These are phyloP conservation scores for Tenthredo amoena DNA, from an alignment of 2,888 invertebrate species.

Conservation along the genomic window DNA sequence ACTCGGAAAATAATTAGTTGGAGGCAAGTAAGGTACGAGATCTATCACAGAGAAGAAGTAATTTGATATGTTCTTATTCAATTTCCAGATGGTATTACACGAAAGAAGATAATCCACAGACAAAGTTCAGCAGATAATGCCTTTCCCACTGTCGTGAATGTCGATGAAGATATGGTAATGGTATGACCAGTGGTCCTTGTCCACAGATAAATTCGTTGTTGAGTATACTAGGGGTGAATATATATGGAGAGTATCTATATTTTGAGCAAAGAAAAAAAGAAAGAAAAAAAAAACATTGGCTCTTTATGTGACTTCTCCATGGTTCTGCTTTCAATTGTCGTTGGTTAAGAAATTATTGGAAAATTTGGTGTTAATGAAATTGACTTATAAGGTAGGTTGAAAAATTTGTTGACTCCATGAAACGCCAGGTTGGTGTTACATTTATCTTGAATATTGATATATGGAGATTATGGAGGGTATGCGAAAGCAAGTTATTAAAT, in stretches of 20 bases:
- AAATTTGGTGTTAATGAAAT: conserved; percentile 60
- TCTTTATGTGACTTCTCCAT: conserved; percentile 49
- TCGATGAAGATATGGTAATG: conserved; percentile 77
- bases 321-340: conserved; percentile 50
- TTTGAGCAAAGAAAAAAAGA: conserved; percentile 17
- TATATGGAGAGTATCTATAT: conserved; percentile 43
- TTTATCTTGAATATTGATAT: not conserved
- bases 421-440: conserved; percentile 47
- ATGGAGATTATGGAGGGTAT: conserved; percentile 11
- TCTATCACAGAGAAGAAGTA: not conserved
- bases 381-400: conserved; percentile 67
- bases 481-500: not conserved
- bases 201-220: conserved; percentile 41
- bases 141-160: conserved; percentile 74
- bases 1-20: not conserved
- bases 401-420: conserved; percentile 68
- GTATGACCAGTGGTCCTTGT: conserved; percentile 72
- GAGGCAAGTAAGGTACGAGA: not conserved
- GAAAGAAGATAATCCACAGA: conserved; percentile 74
- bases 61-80: conserved; percentile 28
- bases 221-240: conserved; percentile 37
- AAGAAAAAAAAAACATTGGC: conserved; percentile 29
- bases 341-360: conserved; percentile 42
- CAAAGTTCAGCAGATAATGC: conserved; percentile 75
- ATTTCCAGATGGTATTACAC: conserved; percentile 72